Evolutionary conservation across 1,140 invertebrate genomes (phyloP).

Genomic region (Cotesia typhae): DNA sequence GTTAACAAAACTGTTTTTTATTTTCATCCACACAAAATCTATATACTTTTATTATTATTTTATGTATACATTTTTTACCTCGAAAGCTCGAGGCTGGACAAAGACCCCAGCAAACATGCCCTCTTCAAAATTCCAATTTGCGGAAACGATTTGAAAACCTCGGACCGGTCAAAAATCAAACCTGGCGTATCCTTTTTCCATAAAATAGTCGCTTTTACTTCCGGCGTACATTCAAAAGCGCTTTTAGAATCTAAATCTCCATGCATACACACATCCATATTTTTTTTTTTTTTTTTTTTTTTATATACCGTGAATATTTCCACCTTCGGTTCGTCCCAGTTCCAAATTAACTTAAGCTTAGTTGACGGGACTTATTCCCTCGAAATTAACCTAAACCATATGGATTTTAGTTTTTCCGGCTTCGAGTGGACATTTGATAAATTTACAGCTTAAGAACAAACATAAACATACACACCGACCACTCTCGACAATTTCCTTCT

Average conservation of each 20-base stretch:
- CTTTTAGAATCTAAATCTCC: too few species aligned
- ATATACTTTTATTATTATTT: too few species aligned
- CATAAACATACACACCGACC: too few species aligned
- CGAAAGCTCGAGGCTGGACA: too few species aligned
- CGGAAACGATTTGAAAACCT: too few species aligned
- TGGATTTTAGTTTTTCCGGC: neutral
- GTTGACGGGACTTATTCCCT: neutral
- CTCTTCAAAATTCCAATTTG: too few species aligned
- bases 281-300: neutral
- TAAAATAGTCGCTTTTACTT: neutral
- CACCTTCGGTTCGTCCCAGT: neutral
- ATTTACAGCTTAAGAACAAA: constrained; percentile 1
- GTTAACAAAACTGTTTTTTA: too few species aligned
- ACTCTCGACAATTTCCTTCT: neutral
- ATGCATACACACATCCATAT: neutral
- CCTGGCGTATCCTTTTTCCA: neutral
- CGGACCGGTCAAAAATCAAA: too few species aligned
- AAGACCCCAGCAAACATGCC: too few species aligned
- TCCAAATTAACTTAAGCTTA: neutral
- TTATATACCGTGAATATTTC: neutral
- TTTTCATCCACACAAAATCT: too few species aligned
- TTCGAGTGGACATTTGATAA: neutral
- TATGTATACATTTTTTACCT: too few species aligned
- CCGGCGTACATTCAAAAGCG: too few species aligned
- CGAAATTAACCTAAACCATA: neutral